Evolutionary conservation across 2,797 vertebrate genomes (phyloP).

Genomic region (Mormyrops boulengeri): DNA sequence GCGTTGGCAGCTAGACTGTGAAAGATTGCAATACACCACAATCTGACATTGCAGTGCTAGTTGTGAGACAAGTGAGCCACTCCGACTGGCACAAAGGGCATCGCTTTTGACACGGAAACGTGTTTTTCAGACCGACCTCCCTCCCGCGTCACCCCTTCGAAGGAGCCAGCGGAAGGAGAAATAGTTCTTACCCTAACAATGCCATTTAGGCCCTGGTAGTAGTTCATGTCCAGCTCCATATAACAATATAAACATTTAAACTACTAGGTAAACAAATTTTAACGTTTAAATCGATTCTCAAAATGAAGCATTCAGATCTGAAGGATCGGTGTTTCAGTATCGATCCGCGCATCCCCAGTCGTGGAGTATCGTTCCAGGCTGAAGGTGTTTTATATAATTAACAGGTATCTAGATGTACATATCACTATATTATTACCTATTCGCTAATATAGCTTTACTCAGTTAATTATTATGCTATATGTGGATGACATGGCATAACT

Average conservation of each 20-base stretch:
- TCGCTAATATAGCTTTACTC: not conserved
- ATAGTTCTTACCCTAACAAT: not conserved
- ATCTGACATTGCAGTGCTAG: not conserved
- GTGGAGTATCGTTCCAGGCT: not conserved
- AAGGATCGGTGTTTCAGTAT: not conserved
- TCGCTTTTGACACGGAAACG: not conserved
- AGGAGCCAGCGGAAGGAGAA: not conserved
- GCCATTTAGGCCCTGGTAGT: not conserved
- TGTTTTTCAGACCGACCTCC: not conserved
- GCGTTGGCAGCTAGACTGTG: not conserved
- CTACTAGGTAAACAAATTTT: not conserved
- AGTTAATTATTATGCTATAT: not conserved
- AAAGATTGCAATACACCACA: not conserved
- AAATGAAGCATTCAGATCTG: not conserved
- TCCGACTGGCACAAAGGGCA: not conserved
- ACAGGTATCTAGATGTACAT: not conserved
- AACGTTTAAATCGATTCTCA: not conserved
- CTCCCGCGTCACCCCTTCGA: not conserved
- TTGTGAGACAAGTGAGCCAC: not conserved
- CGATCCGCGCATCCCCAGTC: not conserved
- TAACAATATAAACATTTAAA: not conserved
- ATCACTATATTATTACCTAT: not conserved
- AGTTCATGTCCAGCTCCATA: not conserved
- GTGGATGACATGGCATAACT: not conserved
- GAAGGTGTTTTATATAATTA: not conserved